Evolutionary conservation across 2,888 invertebrate species (phyloP).

Genomic region (Priocnemis perturbator): DNA sequence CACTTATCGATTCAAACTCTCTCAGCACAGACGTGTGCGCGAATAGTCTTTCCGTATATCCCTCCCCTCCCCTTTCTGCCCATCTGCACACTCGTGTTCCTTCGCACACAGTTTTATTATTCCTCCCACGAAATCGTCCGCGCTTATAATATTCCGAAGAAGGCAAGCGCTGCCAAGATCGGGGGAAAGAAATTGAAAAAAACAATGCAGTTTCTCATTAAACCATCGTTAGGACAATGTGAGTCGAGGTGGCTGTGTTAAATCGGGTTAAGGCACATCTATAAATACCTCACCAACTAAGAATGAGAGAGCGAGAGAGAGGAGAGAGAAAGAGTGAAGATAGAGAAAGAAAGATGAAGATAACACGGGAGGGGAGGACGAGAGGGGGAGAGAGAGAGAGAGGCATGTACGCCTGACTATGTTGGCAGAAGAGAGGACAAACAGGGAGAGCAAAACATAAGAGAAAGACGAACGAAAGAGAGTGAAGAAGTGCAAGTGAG

Average conservation of each 20-base stretch:
- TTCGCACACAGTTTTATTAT: not conserved
- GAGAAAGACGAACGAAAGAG: constrained; percentile 30
- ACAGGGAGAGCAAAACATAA: constrained; percentile 25
- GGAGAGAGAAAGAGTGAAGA: constrained; percentile 36
- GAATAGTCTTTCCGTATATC: constrained; percentile 32
- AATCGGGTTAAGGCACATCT: constrained; percentile 74
- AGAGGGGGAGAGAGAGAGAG: constrained; percentile 22
- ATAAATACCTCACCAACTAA: constrained; percentile 71
- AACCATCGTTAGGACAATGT: constrained; percentile 59
- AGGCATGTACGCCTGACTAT: not conserved
- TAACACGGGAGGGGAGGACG: constrained; percentile 31
- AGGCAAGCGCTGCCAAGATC: not conserved
- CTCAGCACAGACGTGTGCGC: constrained; percentile 37
- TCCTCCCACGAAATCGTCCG: not conserved
- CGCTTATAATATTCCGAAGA: not conserved
- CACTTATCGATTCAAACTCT: constrained; percentile 51
- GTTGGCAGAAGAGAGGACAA: constrained; percentile 32
- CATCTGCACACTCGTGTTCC: not conserved
- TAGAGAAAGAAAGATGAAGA: constrained; percentile 30
- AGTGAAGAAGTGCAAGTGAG: constrained; percentile 26
- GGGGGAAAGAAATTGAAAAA: constrained; percentile 7
- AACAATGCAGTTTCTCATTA: constrained; percentile 52
- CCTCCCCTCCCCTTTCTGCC: not conserved
- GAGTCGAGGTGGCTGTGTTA: constrained; percentile 66
- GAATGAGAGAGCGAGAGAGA: constrained; percentile 50